Evolutionary conservation across 1,140 invertebrate genomes (phyloP), one percentile per base, ranked within the genome.

Genomic region (Tribolium madens): DNA sequence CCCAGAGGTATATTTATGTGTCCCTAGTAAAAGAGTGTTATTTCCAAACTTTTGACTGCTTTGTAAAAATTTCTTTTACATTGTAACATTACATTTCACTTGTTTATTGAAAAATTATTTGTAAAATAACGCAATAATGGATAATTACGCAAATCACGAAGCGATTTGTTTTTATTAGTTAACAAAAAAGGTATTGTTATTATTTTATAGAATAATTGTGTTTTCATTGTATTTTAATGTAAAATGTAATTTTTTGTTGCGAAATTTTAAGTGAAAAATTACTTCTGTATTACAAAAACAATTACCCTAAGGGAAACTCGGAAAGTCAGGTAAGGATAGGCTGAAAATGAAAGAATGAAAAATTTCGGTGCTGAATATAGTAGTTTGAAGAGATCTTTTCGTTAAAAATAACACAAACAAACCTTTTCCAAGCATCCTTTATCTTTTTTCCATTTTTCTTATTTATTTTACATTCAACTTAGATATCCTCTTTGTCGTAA

Each of bases 171-270:
- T 26, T 26, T 26, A 26, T 26, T 26, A 26, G 21, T 26, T 26
- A 26, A 2, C 21, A 26, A 26, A 26, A 26, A 26, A 26, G 21
- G n/a, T 42, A 42, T 42, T 42, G 36, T 10, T 42, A 26, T 26
- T 26, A 26, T 26, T 26, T 26, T 26, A 60, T 21, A 7, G 21
- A 18, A 60, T 9, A 21, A 21, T 60, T 17, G 18, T 64, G 57
- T 64, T 64, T 31, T 64, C 12, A 64, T 64, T 64, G 57, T 9
- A 33, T 64, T 33, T 64, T 64, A 33, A 64, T 13, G 6, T 33
- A 64, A 42, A 10, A 42, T 42, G 36, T 42, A 42, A 42, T 42
- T 42, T 10, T 42, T 42, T 42, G n/a, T 42, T 42, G n/a, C 36
- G 7, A 42, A 7, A 10, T 42, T 42, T 42, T 10, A 42, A 42